Conservation (phyloP, 2,797 vertebrate species). For the Synanceia verrucosa region DNA sequence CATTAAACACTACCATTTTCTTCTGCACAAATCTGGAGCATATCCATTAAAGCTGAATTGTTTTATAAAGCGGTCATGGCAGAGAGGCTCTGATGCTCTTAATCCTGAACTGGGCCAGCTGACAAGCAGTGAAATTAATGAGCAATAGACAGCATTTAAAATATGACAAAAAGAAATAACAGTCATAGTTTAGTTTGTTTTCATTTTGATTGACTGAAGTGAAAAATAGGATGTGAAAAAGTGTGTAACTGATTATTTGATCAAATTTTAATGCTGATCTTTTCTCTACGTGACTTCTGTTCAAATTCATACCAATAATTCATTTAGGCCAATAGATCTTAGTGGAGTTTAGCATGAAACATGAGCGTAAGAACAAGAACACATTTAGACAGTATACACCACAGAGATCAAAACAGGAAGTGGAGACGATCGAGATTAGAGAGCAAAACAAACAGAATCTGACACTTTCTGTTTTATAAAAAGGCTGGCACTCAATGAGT, state of each 20-base stretch:
- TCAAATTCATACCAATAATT: neutral
- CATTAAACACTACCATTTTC: slow-evolving; percentile 13
- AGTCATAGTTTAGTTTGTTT: neutral
- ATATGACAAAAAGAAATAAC: neutral
- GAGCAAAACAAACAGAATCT: too few relatives aligned
- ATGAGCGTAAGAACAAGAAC: neutral
- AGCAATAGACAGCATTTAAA: neutral
- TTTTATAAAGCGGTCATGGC: neutral
- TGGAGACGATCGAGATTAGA: too few relatives aligned
- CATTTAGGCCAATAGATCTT: neutral
- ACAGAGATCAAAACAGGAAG: too few relatives aligned
- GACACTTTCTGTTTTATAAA: too few relatives aligned
- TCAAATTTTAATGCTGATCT: slow-evolving; percentile 6
- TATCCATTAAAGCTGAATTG: neutral
- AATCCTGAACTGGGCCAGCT: neutral
- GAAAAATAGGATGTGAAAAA: neutral
- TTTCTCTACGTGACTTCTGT: neutral
- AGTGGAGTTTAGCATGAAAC: neutral
- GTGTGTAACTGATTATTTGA: slow-evolving; percentile 8
- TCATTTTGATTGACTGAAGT: neutral
- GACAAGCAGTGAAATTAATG: neutral
- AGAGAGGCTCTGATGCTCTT: slow-evolving; percentile 5
- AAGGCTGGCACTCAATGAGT: too few relatives aligned
- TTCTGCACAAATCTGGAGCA: slow-evolving; percentile 7
- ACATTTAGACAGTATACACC: too few relatives aligned